A percentile compares a stretch with the other conserved stretches of the same genome.
phyloP scores from a whole-genome alignment of 2,888 invertebrate genomes.

The Thera britannica region DNA sequence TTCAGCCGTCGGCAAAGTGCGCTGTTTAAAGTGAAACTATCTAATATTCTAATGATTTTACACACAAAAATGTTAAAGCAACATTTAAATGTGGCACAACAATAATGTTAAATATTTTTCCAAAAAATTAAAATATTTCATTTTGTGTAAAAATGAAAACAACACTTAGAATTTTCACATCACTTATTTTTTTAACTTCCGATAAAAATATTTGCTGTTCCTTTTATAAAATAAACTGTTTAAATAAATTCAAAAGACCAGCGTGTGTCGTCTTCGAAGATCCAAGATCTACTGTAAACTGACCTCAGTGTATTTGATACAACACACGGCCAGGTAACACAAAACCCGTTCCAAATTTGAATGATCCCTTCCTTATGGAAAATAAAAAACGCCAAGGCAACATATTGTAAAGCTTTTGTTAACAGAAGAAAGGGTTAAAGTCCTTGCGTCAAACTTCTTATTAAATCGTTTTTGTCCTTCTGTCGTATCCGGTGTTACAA shows the following conservation, averaged over 20 bases:
- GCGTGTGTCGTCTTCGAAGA: slow-evolving; percentile 68
- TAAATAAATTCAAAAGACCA: slow-evolving; percentile 19
- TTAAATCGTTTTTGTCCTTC: slow-evolving; percentile 84
- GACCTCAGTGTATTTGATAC: slow-evolving; percentile 65
- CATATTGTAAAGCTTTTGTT: slow-evolving; percentile 82
- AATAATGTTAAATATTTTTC: neutral
- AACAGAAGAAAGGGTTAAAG: slow-evolving; percentile 77
- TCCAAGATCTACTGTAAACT: slow-evolving; percentile 63
- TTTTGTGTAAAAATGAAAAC: neutral
- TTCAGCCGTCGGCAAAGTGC: slow-evolving; percentile 48
- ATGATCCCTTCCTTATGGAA: slow-evolving; percentile 75
- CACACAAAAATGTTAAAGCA: neutral
- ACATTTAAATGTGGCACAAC: neutral
- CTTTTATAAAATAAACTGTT: neutral
- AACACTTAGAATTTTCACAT: slow-evolving; percentile 1
- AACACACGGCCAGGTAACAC: slow-evolving; percentile 54
- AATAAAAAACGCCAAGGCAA: slow-evolving; percentile 74
- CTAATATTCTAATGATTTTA: neutral
- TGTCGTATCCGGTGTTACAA: slow-evolving; percentile 79
- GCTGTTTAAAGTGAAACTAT: slow-evolving; percentile 4
- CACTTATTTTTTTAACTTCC: slow-evolving; percentile 6
- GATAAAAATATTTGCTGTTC: slow-evolving; percentile 17
- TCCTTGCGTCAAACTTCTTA: slow-evolving; percentile 78
- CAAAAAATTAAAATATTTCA: neutral
- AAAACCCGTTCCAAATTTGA: slow-evolving; percentile 80